These are phyloP conservation scores for Hemicrepidius hirtus DNA, from an alignment of 2,888 invertebrate genomes.

Conservation along the genomic window DNA sequence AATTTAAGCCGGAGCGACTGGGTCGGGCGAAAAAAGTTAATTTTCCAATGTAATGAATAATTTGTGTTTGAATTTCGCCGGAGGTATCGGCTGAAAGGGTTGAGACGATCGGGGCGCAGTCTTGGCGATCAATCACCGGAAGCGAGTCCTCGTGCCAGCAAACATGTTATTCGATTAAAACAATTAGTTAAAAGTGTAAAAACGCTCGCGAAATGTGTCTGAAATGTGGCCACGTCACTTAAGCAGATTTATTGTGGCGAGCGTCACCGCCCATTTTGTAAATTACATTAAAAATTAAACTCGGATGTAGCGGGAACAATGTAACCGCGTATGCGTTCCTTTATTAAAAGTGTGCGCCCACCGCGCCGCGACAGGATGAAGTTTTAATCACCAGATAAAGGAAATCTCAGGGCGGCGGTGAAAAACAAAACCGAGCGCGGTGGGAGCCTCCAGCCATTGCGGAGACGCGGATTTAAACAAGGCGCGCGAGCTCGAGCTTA, in stretches of 20 bases:
- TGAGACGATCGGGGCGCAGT: constrained; percentile 54
- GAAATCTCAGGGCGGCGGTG: constrained; percentile 71
- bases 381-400: constrained; percentile 73
- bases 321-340: constrained; percentile 67
- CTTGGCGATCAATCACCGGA: constrained; percentile 60
- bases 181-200: constrained; percentile 63
- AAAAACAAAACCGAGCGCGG: constrained; percentile 67
- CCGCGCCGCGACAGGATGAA: constrained; percentile 71
- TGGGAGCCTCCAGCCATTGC: constrained; percentile 66
- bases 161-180: constrained; percentile 66
- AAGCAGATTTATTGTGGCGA: constrained; percentile 59
- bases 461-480: constrained; percentile 61
- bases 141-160: constrained; percentile 53
- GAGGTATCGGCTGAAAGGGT: constrained; percentile 64
- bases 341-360: constrained; percentile 70
- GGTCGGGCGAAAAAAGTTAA: constrained; percentile 67
- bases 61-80: constrained; percentile 65
- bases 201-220: constrained; percentile 53
- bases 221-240: constrained; percentile 52
- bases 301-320: constrained; percentile 65
- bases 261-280: constrained; percentile 64
- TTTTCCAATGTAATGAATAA: constrained; percentile 70
- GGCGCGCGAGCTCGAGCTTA: constrained; percentile 51
- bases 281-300: constrained; percentile 69
- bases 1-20: constrained; percentile 63